These are phyloP conservation scores for Epizoanthus fatuus DNA, from an alignment of 92 coral and sea anemone species.

Conservation along the genomic window DNA sequence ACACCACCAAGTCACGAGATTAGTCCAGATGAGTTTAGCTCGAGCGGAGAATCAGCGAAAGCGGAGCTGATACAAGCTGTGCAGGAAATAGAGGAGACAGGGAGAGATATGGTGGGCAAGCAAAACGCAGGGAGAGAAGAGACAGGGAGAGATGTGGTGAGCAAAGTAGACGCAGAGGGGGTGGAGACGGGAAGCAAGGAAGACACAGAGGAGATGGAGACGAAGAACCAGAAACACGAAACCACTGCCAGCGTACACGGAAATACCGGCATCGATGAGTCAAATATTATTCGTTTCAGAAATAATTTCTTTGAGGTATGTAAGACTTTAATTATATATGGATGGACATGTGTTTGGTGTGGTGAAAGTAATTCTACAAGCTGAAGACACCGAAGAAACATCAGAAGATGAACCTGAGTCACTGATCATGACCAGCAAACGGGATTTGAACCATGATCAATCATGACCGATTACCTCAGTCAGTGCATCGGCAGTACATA, in stretches of 20 bases:
- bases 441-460: no score
- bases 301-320: constrained; percentile 82
- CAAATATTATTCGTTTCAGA: constrained; percentile 60
- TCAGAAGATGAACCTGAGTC: neutral
- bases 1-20: neutral
- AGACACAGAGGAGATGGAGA: neutral
- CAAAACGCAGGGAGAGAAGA: neutral
- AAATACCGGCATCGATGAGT: constrained; percentile 28
- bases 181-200: neutral
- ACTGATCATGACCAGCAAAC: neutral
- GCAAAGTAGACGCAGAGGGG: neutral
- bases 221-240: neutral
- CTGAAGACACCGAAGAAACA: neutral
- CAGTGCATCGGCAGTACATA: no score
- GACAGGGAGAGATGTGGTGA: no score
- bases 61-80: constrained; percentile 20
- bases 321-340: neutral
- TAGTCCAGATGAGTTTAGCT: neutral
- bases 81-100: constrained; percentile 15
- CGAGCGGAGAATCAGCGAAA: constrained; percentile 17
- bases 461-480: no score
- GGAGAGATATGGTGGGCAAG: neutral
- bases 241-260: constrained; percentile 10
- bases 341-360: neutral
- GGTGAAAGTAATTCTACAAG: neutral